Evolutionary conservation across 2,888 invertebrate genomes (phyloP).

Genomic region (Lasioglossum oenotherae): DNA sequence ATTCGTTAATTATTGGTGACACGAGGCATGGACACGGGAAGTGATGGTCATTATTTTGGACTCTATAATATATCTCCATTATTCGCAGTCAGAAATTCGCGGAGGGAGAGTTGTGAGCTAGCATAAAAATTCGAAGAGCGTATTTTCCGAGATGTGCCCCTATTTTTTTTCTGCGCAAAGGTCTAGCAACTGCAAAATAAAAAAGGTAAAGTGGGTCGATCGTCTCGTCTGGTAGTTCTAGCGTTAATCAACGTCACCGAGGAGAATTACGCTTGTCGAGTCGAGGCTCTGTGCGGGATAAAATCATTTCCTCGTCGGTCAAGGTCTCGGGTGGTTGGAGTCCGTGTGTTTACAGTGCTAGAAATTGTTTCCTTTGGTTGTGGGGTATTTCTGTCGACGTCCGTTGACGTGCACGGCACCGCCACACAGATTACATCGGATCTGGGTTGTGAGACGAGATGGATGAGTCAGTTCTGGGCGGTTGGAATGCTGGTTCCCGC

Average conservation of each 20-base stretch:
- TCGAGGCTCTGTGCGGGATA: background rate
- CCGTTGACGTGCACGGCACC: slow-evolving; percentile 27
- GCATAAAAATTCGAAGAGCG: too few relatives aligned
- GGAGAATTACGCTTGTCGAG: background rate
- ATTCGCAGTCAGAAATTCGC: background rate
- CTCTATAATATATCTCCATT: background rate
- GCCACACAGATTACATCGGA: slow-evolving; percentile 53
- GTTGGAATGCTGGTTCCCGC: slow-evolving; percentile 16
- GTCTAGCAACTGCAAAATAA: background rate
- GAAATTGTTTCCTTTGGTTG: background rate
- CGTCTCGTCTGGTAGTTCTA: background rate
- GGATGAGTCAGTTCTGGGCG: slow-evolving; percentile 47
- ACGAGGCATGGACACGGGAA: background rate
- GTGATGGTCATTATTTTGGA: background rate
- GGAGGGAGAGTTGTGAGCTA: background rate
- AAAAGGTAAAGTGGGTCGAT: background rate
- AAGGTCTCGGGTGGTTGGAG: background rate
- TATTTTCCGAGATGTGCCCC: background rate
- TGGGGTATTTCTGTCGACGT: slow-evolving; percentile 3
- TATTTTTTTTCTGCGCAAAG: background rate
- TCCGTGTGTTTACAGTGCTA: background rate
- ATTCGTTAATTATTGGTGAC: background rate
- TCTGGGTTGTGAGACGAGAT: slow-evolving; percentile 38
- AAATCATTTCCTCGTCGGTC: background rate
- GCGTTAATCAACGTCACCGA: background rate